Evolutionary conservation across 2,797 vertebrate species (phyloP).

Genomic region (Eospalax fontanierii): DNA sequence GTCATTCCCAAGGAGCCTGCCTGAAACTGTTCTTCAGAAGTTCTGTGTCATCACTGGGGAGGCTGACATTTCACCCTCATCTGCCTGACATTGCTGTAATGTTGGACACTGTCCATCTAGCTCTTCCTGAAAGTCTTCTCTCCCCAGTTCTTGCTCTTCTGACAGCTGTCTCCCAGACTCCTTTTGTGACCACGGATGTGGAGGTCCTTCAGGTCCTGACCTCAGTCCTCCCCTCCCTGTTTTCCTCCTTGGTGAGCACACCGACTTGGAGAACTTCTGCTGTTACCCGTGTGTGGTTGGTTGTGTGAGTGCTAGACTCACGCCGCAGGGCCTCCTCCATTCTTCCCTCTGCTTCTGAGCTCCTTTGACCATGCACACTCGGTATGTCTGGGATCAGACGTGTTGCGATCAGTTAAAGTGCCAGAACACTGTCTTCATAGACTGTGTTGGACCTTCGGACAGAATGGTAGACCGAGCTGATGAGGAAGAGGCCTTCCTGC

Average conservation of each 20-base stretch:
- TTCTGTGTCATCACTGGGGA: background rate
- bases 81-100: background rate
- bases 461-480: background rate
- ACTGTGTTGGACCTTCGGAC: slow-evolving; percentile 44
- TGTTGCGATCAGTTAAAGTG: background rate
- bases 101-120: background rate
- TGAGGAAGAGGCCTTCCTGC: background rate
- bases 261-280: background rate
- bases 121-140: background rate
- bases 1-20: background rate
- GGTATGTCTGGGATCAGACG: background rate
- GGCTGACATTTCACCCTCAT: background rate
- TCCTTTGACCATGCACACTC: background rate
- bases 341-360: background rate
- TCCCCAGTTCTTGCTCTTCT: background rate
- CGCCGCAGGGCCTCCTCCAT: background rate
- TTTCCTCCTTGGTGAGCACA: background rate
- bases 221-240: background rate
- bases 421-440: background rate
- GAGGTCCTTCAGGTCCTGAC: background rate
- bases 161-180: background rate
- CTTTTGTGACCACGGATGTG: background rate
- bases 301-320: background rate
- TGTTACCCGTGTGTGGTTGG: background rate
- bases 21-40: background rate